phyloP scores from a whole-genome alignment of 2,888 invertebrate species.

The Sminthurinus aureus region DNA sequence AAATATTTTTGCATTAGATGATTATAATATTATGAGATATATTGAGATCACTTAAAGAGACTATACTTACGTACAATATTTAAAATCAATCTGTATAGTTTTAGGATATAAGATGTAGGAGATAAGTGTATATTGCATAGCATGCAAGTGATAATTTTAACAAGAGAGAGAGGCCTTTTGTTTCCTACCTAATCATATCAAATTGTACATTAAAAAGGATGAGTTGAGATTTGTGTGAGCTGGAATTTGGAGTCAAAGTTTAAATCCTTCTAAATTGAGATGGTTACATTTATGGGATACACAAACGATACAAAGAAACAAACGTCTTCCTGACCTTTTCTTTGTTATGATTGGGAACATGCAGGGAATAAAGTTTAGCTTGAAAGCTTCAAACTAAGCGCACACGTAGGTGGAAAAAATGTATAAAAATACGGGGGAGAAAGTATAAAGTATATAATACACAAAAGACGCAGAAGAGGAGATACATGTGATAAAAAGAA shows the following conservation, averaged over 20 bases:
- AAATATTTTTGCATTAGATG: no score
- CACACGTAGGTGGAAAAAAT: not conserved
- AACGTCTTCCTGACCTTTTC: not conserved
- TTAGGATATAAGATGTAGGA: no score
- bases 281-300: not conserved
- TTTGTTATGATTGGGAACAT: not conserved
- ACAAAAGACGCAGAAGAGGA: not conserved
- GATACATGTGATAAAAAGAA: not conserved
- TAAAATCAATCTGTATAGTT: no score
- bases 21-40: no score
- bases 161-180: no score
- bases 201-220: not conserved
- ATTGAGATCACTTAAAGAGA: no score
- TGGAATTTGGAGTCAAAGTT: not conserved
- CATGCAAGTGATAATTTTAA: no score
- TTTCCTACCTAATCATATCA: not conserved
- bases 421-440: not conserved
- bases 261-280: constrained; percentile 13
- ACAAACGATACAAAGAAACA: not conserved
- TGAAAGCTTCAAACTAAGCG: not conserved
- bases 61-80: no score
- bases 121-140: no score
- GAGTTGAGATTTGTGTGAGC: not conserved
- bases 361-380: not conserved
- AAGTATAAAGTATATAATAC: not conserved